Evolutionary conservation across 2,888 invertebrate genomes (phyloP).

Genomic region (Athalia circularis): DNA sequence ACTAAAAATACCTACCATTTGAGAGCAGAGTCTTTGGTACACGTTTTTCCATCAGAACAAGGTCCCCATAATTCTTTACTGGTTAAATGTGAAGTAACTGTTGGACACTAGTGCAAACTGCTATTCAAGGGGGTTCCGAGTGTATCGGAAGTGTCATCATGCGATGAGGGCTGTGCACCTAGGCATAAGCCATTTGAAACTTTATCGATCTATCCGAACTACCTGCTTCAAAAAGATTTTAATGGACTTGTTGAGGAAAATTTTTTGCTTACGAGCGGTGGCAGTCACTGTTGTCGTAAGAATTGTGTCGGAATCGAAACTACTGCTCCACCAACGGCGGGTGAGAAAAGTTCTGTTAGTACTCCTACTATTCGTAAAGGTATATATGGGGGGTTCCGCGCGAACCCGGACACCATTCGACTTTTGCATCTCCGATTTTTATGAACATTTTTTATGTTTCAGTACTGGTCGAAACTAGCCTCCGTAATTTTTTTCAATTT

Average conservation of each 20-base stretch:
- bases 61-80: not conserved
- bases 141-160: not conserved
- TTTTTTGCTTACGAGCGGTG: not conserved
- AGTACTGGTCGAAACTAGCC: too few relatives aligned
- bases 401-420: too few relatives aligned
- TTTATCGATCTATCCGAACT: not conserved
- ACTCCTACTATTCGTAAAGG: not conserved
- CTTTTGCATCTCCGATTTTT: too few relatives aligned
- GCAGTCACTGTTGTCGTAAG: conserved; percentile 4
- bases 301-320: conserved; percentile 1
- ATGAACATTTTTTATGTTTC: too few relatives aligned
- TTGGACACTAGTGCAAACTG: not conserved
- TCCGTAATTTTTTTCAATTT: too few relatives aligned
- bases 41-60: not conserved
- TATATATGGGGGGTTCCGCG: too few relatives aligned
- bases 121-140: not conserved
- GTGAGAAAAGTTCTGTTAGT: not conserved
- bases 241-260: not conserved
- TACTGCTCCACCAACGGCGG: not conserved
- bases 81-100: not conserved
- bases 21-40: not conserved
- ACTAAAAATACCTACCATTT: not conserved
- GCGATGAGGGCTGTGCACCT: conserved; percentile 16
- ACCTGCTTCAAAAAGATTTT: not conserved
- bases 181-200: not conserved